Conservation (phyloP, 2,113 vertebrate genomes). For the Sapajus apella region DNA sequence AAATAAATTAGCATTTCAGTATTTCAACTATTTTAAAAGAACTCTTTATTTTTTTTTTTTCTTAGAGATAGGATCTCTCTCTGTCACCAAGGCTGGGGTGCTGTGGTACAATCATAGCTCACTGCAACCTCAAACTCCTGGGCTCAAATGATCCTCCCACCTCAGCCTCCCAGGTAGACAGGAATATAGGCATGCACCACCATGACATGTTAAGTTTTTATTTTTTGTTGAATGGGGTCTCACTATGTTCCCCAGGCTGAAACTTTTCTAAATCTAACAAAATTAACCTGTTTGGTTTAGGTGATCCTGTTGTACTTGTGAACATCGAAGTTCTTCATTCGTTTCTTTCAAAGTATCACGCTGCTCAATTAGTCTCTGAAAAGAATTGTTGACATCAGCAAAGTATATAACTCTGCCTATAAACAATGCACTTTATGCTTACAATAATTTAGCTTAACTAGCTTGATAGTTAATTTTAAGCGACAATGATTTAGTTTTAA, state of each 20-base stretch:
- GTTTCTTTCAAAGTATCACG: constrained; percentile 95
- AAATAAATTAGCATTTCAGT: background rate
- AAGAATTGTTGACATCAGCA: background rate
- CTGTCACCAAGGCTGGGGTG: too few species aligned
- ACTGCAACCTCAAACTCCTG: too few species aligned
- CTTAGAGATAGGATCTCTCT: too few species aligned
- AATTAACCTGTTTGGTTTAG: constrained; percentile 91
- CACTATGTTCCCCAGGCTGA: too few species aligned
- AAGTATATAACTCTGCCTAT: background rate
- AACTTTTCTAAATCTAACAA: background rate
- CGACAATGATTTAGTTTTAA: background rate
- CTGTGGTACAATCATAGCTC: too few species aligned
- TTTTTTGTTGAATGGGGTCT: too few species aligned
- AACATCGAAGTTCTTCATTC: constrained; percentile 96
- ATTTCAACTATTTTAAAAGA: background rate
- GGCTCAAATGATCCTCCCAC: too few species aligned
- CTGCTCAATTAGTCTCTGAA: constrained; percentile 93
- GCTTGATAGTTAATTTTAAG: constrained; percentile 19
- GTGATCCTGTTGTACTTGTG: constrained; percentile 94
- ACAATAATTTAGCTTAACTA: background rate
- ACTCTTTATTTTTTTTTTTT: too few species aligned
- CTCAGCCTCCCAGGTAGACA: too few species aligned
- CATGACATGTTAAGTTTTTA: too few species aligned
- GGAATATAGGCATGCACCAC: too few species aligned
- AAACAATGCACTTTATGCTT: background rate